phyloP scores from a whole-genome alignment of 2,113 vertebrate genomes.

The Oophaga pumilio region DNA sequence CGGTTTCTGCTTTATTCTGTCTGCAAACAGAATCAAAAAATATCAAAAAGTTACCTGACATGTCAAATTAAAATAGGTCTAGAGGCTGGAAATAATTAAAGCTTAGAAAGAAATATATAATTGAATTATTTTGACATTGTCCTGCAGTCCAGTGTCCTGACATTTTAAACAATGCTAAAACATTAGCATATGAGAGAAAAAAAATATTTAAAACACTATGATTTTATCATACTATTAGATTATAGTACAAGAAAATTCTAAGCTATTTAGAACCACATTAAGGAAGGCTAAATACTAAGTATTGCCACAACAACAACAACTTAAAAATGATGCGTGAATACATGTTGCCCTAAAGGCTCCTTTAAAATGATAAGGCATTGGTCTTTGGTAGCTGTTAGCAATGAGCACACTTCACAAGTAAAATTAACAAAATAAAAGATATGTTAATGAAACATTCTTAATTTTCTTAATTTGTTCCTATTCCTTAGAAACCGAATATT shows the following conservation, averaged over 20 bases:
- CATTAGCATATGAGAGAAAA: neutral
- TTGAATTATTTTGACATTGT: no score
- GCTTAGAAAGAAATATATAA: no score
- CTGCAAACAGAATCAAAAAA: no score
- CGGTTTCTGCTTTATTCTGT: no score
- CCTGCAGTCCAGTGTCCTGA: neutral
- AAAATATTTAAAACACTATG: neutral
- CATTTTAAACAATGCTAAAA: neutral
- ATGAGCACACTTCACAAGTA: neutral
- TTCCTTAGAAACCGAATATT: neutral
- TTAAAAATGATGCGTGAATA: slow-evolving; percentile 4
- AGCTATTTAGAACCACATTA: neutral
- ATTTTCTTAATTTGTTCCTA: neutral
- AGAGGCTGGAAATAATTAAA: no score
- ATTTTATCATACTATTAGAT: neutral
- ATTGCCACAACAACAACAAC: neutral
- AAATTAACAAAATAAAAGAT: neutral
- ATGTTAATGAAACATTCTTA: slow-evolving; percentile 8
- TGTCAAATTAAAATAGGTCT: no score
- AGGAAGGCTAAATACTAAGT: neutral
- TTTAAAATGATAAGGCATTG: slow-evolving; percentile 30
- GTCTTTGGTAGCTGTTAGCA: slow-evolving; percentile 46
- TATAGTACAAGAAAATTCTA: neutral
- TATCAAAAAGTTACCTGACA: no score
- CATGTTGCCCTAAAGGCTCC: slow-evolving; percentile 31